A percentile compares a stretch with the other conserved stretches of the same genome.
Evolutionary conservation across 2,888 invertebrate genomes (phyloP).

Genomic region (Spodoptera littoralis): DNA sequence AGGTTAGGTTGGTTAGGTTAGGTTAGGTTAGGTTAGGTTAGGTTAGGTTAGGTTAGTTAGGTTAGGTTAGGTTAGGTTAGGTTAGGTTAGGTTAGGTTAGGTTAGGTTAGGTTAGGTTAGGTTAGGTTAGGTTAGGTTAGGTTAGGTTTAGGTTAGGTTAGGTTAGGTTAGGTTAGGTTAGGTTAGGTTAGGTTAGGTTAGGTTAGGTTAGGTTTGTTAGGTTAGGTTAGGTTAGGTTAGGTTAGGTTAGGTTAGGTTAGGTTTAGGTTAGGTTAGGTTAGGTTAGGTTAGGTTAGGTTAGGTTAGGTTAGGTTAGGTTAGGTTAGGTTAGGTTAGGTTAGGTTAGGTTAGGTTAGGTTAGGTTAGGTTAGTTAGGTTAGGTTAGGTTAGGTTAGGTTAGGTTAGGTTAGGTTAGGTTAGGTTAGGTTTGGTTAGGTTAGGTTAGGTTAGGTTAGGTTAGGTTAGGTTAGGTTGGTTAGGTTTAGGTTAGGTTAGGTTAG

Average conservation of each 20-base stretch:
- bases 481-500: constrained; percentile 48
- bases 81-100: constrained; percentile 53
- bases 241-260: constrained; percentile 42
- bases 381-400: constrained; percentile 54
- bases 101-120: constrained; percentile 52
- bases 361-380: constrained; percentile 55
- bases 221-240: constrained; percentile 41
- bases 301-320: constrained; percentile 47
- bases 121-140: constrained; percentile 48
- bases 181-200: constrained; percentile 49
- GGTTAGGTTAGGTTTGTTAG: no score
- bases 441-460: constrained; percentile 46
- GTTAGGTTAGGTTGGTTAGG: constrained; percentile 46
- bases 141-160: no score
- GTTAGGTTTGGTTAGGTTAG: constrained; percentile 44
- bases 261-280: no score
- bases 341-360: constrained; percentile 38
- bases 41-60: constrained; percentile 18
- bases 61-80: constrained; percentile 36
- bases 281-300: constrained; percentile 55
- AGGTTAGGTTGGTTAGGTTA: constrained; percentile 22
- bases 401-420: constrained; percentile 42
- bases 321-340: constrained; percentile 49
- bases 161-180: constrained; percentile 51
- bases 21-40: constrained; percentile 22